phyloP scores from a whole-genome alignment of 2,888 invertebrate species.

The Corbicula japonica region DNA sequence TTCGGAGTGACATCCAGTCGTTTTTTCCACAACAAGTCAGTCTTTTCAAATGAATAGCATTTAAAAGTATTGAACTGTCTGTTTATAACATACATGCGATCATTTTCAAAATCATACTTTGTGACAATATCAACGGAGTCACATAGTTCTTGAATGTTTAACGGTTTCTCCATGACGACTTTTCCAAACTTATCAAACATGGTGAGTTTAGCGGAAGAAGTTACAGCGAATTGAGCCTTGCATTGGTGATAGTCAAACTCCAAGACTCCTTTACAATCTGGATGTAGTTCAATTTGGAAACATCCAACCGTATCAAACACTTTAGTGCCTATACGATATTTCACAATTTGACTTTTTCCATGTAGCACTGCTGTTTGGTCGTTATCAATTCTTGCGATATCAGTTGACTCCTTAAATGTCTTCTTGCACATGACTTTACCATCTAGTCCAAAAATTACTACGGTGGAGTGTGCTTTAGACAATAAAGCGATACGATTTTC shows the following conservation, averaged over 20 bases:
- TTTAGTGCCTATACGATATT: too few species aligned
- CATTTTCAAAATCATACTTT: background rate
- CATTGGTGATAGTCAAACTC: too few species aligned
- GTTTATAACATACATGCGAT: background rate
- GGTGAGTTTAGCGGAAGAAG: background rate
- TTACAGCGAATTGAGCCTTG: background rate
- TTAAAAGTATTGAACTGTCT: background rate
- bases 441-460: background rate
- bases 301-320: too few species aligned
- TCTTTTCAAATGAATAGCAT: background rate
- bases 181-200: slow-evolving; percentile 1
- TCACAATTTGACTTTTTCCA: too few species aligned
- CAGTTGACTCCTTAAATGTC: background rate
- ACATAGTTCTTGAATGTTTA: background rate
- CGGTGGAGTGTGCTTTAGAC: background rate
- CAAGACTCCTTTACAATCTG: too few species aligned
- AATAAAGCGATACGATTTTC: background rate
- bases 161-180: background rate
- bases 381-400: too few species aligned
- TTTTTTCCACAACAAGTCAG: background rate
- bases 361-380: too few species aligned
- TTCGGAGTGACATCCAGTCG: background rate
- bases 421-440: background rate
- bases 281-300: too few species aligned
- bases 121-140: background rate